Percentiles rank a stretch among this genome's conserved stretches.
These are phyloP conservation scores for Stenotaenia linearis DNA, from an alignment of 2,888 invertebrate species.

Conservation along the genomic window DNA sequence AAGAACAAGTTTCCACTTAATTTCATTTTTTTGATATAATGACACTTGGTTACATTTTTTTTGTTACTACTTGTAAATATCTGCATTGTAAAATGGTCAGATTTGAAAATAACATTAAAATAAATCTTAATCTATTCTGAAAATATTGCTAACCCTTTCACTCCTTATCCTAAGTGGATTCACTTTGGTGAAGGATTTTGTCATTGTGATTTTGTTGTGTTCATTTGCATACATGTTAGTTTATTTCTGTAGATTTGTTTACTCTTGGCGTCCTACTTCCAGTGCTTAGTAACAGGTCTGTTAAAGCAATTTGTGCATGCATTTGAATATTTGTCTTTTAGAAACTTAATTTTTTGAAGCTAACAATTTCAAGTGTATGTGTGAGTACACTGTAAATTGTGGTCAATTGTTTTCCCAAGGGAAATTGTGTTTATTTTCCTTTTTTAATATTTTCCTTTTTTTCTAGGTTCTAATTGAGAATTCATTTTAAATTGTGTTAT, in stretches of 20 bases:
- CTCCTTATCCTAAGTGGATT: not conserved
- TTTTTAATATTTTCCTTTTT: not conserved
- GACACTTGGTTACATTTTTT: not conserved
- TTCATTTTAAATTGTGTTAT: not conserved
- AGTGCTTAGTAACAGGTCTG: constrained; percentile 1
- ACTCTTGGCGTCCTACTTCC: not conserved
- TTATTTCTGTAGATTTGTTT: not conserved
- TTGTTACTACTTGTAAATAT: not conserved
- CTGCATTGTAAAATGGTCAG: not conserved
- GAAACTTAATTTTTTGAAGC: no score
- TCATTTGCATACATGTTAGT: not conserved
- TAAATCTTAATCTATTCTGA: not conserved
- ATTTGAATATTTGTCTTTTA: not conserved
- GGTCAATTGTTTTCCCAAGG: not conserved
- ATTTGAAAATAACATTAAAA: constrained; percentile 1
- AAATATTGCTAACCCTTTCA: not conserved
- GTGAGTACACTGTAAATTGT: not conserved
- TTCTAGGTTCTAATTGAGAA: not conserved
- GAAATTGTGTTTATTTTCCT: not conserved
- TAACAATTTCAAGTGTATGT: not conserved
- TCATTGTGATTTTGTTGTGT: no score
- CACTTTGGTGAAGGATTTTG: not conserved
- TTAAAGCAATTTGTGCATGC: not conserved
- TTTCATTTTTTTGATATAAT: not conserved
- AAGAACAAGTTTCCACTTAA: not conserved